Percentiles rank a stretch among this genome's conserved stretches.
Evolutionary conservation across 2,113 vertebrate genomes (phyloP).

Genomic region (Pygoscelis adeliae): DNA sequence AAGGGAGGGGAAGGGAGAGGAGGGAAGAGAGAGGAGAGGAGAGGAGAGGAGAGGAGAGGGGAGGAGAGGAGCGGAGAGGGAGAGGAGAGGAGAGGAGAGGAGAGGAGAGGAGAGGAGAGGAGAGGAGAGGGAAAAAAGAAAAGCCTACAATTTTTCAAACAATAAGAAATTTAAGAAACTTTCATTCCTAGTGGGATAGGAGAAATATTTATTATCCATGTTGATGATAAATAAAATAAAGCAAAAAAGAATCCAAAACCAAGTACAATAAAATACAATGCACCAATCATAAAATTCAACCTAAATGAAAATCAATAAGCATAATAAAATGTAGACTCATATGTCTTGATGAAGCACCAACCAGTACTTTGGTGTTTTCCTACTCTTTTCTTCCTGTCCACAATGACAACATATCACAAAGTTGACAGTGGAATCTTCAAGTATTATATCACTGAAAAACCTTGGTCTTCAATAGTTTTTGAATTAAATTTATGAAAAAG

Average conservation of each 20-base stretch:
- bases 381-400: background rate
- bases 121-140: background rate
- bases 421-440: background rate
- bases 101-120: background rate
- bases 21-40: too few relatives aligned
- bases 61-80: too few relatives aligned
- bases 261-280: background rate
- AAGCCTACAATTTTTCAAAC: background rate
- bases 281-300: background rate
- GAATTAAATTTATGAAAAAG: background rate
- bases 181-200: background rate
- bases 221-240: background rate
- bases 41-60: background rate
- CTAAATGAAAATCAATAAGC: background rate
- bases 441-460: background rate
- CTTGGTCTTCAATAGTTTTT: background rate
- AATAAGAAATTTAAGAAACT: background rate
- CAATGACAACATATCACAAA: background rate
- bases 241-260: background rate
- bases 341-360: background rate
- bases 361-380: background rate
- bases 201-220: background rate
- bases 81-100: background rate
- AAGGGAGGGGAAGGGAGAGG: background rate
- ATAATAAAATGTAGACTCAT: background rate